Evolutionary conservation across 2,113 vertebrate genomes (phyloP).

Genomic region (Proteles cristata): DNA sequence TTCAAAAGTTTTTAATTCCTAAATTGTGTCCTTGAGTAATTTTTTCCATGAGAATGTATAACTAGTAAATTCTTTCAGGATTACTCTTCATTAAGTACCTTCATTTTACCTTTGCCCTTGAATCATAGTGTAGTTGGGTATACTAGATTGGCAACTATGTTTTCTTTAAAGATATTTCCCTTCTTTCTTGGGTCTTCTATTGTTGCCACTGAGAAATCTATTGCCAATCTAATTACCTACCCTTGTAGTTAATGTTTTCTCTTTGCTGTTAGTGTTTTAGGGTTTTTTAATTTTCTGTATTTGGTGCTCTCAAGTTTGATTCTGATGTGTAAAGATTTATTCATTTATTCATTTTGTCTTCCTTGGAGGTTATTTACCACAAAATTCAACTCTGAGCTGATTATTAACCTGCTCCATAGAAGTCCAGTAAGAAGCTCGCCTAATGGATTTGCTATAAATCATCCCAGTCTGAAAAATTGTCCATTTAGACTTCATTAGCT

Average conservation of each 20-base stretch:
- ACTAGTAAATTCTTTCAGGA: background rate
- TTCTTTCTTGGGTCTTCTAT: background rate
- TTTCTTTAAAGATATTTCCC: constrained; percentile 18
- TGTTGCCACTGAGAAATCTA: background rate
- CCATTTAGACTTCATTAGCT: background rate
- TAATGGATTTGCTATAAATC: background rate
- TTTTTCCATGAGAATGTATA: background rate
- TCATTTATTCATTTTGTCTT: background rate
- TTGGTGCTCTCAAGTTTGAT: background rate
- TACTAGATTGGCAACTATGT: background rate
- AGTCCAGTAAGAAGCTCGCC: background rate
- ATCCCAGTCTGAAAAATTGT: background rate
- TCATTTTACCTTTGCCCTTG: background rate
- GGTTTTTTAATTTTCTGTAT: background rate
- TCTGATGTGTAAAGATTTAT: background rate
- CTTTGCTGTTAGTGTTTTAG: background rate
- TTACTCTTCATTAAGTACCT: background rate
- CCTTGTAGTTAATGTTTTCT: background rate
- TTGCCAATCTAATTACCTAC: background rate
- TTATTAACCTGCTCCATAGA: background rate
- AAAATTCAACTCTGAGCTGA: background rate
- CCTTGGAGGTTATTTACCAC: background rate
- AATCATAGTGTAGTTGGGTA: background rate
- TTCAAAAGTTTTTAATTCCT: background rate
- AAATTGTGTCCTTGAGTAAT: background rate